Conservation (phyloP, 2,113 vertebrate genomes). For the Chlorodrepanis virens region DNA sequence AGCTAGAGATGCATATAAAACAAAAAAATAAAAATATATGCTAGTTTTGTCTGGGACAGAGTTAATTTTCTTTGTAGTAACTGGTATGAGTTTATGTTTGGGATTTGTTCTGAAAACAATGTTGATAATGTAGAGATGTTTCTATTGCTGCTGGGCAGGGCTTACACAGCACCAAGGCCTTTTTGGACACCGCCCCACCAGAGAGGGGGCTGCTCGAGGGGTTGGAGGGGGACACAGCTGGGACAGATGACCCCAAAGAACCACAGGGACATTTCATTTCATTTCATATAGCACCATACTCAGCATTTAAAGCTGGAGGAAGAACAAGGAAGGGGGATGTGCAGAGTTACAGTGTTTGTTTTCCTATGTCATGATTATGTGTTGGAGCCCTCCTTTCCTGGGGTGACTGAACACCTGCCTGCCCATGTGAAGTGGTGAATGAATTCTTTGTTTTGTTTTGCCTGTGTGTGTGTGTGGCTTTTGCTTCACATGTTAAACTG, state of each 20-base stretch:
- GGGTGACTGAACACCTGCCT: not conserved
- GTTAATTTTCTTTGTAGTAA: not conserved
- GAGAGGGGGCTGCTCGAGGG: not conserved
- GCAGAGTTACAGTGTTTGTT: not conserved
- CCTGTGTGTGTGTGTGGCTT: not conserved
- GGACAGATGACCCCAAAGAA: not conserved
- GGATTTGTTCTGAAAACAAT: not conserved
- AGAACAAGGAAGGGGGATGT: not conserved
- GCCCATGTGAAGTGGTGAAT: not conserved
- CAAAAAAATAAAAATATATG: not conserved
- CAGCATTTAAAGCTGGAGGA: not conserved
- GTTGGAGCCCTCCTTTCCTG: not conserved
- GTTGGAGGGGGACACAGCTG: not conserved
- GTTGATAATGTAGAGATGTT: not conserved
- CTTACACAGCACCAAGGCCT: not conserved
- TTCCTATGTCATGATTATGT: accelerated
- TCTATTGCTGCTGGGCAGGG: not conserved
- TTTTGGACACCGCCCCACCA: not conserved
- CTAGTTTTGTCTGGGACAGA: not conserved
- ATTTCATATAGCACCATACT: too few species aligned
- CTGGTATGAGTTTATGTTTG: not conserved
- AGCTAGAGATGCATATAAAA: not conserved
- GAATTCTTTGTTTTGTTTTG: not conserved
- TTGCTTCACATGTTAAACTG: not conserved
- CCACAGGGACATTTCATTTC: not conserved